Evolutionary conservation across 2,797 vertebrate species (phyloP), one percentile per base, ranked within the genome.

Genomic region (Alfaro cultratus): DNA sequence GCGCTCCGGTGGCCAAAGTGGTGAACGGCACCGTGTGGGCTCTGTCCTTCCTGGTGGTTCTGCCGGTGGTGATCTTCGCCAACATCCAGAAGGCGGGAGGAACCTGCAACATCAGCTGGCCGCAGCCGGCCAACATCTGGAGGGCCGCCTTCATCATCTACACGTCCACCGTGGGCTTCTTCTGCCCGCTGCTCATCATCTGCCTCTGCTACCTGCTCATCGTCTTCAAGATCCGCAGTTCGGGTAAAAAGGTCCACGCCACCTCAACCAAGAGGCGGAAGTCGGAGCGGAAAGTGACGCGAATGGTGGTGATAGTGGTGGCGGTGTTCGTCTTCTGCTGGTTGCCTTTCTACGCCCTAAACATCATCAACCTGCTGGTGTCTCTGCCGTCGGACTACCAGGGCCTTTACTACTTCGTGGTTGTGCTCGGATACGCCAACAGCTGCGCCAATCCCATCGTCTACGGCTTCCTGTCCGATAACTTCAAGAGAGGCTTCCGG

Each of bases 371-470:
- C 93, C 91, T 98, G 88, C 94, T 97, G 64, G 95, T 98, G 68
- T 93, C 94, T 0, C 95, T 98, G 81, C 98, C 98, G 0, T 88
- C 95, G 0, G 97, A 98, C 79, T 97, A 97, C 0, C 92, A 95
- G 13, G 96, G 97, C 0, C 89, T 99, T 9, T 99, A 99, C 94
- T 98, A 97, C 85, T 98, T 98, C 0, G 96, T 98, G 15, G 98
- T 99, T 1, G 94, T 99, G 76, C 94, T 99, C 1, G 96, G 97
- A 74, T 99, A 99, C 0, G 97, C 99, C 67, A 99, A 99, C 94
- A 99, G 99, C 93, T 99, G 99, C 0, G 99, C 99, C 88, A 99
- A 99, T 90, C 99, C 99, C 29, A 96, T 99, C 23, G 96, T 99
- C 31, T 99, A 99, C 0, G 97, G 96, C 72, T 99, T 99, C 89